Base-by-base conservation (phyloP, 2,888 invertebrate genomes). In the Eugnorisma glareosa region DNA sequence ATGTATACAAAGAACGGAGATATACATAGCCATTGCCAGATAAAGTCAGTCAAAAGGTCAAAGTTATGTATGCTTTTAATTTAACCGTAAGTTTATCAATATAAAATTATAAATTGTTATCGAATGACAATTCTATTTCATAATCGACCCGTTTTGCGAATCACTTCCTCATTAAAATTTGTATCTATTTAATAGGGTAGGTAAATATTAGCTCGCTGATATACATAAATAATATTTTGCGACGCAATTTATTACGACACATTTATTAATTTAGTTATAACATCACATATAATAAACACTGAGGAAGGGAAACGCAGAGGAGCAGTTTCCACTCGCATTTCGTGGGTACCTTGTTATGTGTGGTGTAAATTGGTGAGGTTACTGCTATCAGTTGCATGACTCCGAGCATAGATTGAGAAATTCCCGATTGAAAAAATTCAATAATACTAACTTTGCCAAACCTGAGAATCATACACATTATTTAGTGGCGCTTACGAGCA, bases 41-140 rank as follows among this genome's bases (percentile, higher is more conserved):
- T 82, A 82, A 79, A 10, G 43, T 13, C 28, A 67, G 73, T 54
- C 66, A 68, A 84, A 68, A 84, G 75, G 68, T 84, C 31, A 69
- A 72, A 67, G 64, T 57, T 69, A 84, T 59, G 45, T 61, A 73
- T 54, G 57, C 31, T 35, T n/a, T n/a, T n/a, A n/a, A n/a, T n/a
- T 31, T 54, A 45, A n/a, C 7, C 21, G 35, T 54, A 40, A 18
- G 6, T 40, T 15, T 63, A 64, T n/a, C 11, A n/a, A n/a, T 24
- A 63, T 63, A 10, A 59, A 31, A 35, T 40, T 54, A 15, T 73
- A 28, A 40, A 35, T 59, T 48, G 71, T 74, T 73, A 68, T 68
- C 57, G 31, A 48, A 48, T 57, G 31, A 43, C 57, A 64, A 67
- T 61, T 64, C 71, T 43, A 83, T 80, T 72, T 69, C 64, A 61